Base-by-base conservation (phyloP, 1,140 invertebrate genomes). In the Acarapis woodi region DNA sequence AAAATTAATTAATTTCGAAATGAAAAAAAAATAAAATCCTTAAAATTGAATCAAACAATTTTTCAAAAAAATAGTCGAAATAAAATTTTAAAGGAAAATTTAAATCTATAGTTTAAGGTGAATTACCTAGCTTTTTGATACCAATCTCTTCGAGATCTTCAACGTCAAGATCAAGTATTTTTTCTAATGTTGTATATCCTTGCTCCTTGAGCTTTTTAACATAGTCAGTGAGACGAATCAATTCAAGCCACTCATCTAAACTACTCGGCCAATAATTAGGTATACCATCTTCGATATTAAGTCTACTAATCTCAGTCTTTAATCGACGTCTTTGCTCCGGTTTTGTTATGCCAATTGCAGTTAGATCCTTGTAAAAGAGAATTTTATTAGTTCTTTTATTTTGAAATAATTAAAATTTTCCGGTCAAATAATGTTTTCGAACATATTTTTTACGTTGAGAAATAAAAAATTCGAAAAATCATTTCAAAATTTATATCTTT, bases 111-210 rank as follows among this genome's bases (percentile, higher is more conserved):
- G n/a, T 6, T n/a, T 26, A 40, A 21, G 5, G 6, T 15, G n/a
- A 21, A 42, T 40, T 49, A 60, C 60, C 60, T 39, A 66, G 47
- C 48, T 61, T 62, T 40, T 56, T 57, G 45, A 97, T 90, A 33
- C 90, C 90, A 53, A 94, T 88, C 50, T 97, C 90, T 61, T 97
- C 90, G 45, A 97, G 65, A 61, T 97, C 90, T 62, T 97, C 90
- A 83, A 87, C 94, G 41, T 78, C 82, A 26, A 96, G 66, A 50
- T 90, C 80, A 25, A 77, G 78, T 32, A 67, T 54, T 32, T 61
- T 53, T 47, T 88, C 74, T 31, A 97, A 79, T 15, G 73, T 76
- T 43, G 71, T 67, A 60, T 94, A 96, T 36, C 83, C 83, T 59
- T 97, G 85, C 44, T 73, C 71, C 44, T 74, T 65, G 32, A 96